Percentiles rank a stretch among this genome's conserved stretches.
Evolutionary conservation across 1,140 invertebrate genomes (phyloP).

Genomic region (Drosophila trapezifrons): DNA sequence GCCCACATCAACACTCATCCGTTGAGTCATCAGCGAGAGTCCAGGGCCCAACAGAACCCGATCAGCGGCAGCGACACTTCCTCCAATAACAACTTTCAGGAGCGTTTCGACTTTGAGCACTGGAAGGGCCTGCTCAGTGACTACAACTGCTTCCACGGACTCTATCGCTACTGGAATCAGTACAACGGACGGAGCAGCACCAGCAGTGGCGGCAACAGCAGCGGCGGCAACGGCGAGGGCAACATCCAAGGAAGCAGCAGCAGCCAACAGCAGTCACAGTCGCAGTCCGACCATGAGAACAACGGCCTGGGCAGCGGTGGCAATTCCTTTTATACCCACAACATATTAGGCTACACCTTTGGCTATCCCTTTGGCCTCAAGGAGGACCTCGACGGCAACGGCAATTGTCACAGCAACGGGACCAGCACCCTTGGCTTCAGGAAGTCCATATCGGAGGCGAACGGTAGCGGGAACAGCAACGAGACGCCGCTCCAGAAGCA

Average conservation of each 20-base stretch:
- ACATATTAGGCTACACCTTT: conserved; percentile 83
- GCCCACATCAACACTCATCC: conserved; percentile 20
- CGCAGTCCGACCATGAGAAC: conserved; percentile 51
- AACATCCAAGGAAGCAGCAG: conserved; percentile 8
- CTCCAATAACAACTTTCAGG: conserved; percentile 79
- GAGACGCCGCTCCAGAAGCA: conserved; percentile 83
- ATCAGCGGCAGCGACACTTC: conserved; percentile 70
- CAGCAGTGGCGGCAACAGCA: conserved; percentile 10
- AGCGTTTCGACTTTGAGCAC: conserved; percentile 77
- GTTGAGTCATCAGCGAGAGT: conserved; percentile 11
- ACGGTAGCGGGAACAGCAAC: conserved; percentile 28
- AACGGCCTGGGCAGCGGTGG: conserved; percentile 55
- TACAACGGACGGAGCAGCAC: conserved; percentile 34
- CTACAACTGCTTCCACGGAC: conserved; percentile 74
- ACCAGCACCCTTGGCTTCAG: conserved; percentile 28
- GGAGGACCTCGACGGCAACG: conserved; percentile 48
- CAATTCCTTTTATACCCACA: conserved; percentile 76
- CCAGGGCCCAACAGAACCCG: conserved; percentile 13
- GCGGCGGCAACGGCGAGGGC: conserved; percentile 6
- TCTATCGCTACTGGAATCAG: conserved; percentile 80
- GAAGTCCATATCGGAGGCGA: conserved; percentile 47
- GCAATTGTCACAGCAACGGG: conserved; percentile 15
- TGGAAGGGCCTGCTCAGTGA: conserved; percentile 77
- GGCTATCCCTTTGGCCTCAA: conserved; percentile 73
- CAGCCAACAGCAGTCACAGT: conserved; percentile 23